A percentile compares a stretch with the other conserved stretches of the same genome.
phyloP scores from a whole-genome alignment of 2,113 vertebrate genomes.

The Bambusicola thoracicus region DNA sequence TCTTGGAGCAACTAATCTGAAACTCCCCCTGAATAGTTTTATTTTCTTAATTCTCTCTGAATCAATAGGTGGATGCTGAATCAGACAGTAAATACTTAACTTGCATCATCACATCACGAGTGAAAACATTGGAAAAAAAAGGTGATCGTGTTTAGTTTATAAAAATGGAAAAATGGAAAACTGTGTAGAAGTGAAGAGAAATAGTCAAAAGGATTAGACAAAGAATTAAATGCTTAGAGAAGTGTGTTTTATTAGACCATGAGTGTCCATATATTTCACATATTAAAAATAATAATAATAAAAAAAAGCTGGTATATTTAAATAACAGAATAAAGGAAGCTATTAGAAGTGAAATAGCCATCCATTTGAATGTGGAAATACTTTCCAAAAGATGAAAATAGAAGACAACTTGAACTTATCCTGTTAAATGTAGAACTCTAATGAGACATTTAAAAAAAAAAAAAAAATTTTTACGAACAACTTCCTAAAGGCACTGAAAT shows the following conservation, averaged over 20 bases:
- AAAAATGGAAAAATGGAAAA: not conserved
- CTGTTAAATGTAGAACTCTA: constrained; percentile 10
- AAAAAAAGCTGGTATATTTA: not conserved
- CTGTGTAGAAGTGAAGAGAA: not conserved
- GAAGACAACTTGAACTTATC: constrained; percentile 29
- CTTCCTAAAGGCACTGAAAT: constrained; percentile 23
- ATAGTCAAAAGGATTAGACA: not conserved
- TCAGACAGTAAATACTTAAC: not conserved
- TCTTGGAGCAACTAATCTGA: not conserved
- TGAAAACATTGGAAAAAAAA: not conserved
- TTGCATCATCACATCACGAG: not conserved
- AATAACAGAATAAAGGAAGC: not conserved
- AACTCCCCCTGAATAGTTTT: not conserved
- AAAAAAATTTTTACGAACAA: constrained; percentile 31
- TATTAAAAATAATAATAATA: not conserved
- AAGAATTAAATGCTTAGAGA: not conserved
- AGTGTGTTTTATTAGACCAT: not conserved
- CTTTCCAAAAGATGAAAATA: not conserved
- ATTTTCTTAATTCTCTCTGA: not conserved
- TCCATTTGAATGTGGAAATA: not conserved
- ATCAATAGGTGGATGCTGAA: not conserved
- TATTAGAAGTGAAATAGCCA: not conserved
- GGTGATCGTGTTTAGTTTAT: not conserved
- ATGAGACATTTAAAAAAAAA: not conserved
- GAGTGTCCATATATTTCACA: not conserved